Evolutionary conservation across 2,888 invertebrate genomes (phyloP).

Genomic region (Halictus ligatus): DNA sequence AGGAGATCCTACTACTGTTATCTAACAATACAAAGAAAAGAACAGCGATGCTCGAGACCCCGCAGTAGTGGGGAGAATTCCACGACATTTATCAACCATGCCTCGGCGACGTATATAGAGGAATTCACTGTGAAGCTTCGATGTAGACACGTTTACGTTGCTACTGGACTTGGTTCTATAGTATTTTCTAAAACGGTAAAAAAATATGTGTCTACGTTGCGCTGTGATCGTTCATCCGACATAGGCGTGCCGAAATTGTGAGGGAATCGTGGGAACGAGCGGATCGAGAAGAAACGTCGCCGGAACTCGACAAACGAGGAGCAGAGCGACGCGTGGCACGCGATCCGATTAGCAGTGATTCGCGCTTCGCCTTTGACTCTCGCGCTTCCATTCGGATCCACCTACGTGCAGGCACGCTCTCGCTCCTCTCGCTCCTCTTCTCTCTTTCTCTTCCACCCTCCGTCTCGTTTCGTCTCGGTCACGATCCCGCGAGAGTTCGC

Average conservation of each 20-base stretch:
- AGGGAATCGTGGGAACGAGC: not conserved
- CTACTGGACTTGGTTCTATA: too few relatives aligned
- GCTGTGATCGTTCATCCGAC: not conserved
- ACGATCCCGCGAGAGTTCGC: constrained; percentile 9
- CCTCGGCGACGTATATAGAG: too few relatives aligned
- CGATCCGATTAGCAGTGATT: constrained; percentile 80
- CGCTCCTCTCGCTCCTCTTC: not conserved
- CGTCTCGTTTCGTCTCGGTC: not conserved
- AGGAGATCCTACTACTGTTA: too few relatives aligned
- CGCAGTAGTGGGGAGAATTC: too few relatives aligned
- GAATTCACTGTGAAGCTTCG: too few relatives aligned
- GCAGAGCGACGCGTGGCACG: constrained; percentile 77
- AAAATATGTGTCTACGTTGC: not conserved
- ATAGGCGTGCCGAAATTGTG: not conserved
- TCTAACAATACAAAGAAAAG: too few relatives aligned
- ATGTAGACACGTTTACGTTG: too few relatives aligned
- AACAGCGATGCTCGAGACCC: too few relatives aligned
- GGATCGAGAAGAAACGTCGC: not conserved
- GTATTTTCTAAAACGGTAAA: too few relatives aligned
- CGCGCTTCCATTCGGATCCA: constrained; percentile 51
- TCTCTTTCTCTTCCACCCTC: constrained; percentile 5
- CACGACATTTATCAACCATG: too few relatives aligned
- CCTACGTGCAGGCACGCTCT: constrained; percentile 36
- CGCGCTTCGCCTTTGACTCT: constrained; percentile 72
- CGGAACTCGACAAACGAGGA: constrained; percentile 75